Base-by-base conservation (phyloP, 2,888 invertebrate genomes). In the Sialis lutaria region DNA sequence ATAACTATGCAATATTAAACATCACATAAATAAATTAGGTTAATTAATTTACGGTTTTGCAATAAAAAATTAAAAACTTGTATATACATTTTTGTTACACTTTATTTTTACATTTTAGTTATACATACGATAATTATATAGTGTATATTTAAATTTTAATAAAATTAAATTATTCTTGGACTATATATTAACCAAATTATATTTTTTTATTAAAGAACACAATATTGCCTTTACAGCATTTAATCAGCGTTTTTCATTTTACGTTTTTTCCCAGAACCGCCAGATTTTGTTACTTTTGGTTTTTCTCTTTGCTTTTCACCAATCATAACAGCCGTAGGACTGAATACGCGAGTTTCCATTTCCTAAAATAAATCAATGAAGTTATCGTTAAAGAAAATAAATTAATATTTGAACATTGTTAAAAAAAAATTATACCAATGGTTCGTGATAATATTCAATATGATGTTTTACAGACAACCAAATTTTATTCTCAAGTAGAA, bases 401-500 rank as follows among this genome's bases (percentile, higher is more conserved):
- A 13, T 7, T 13, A 6, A 13, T 3, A 42, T 42, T n/a, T 7
- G 42, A 12, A n/a, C 30, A 33, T 46, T 31, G 32, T 33, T 6
- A 42, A 34, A 41, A 33, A 42, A 35, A 30, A 10, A 40, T 6
- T 9, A 12, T 50, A 64, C 65, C 56, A 61, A 58, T n/a, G 61
- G 56, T 3, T 61, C 58, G 52, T 67, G 64, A 50, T 65, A 65
- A 49, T 62, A 64, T 37, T 64, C 64, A 47, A 67, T 62, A 48
- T 66, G 62, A 49, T 59, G 63, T 56, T 55, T 65, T 2, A 73
- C 73, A 40, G 67, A 64, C 31, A 61, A 57, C 75, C 76, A 77
- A 32, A 75, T 64, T 61, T 72, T 64, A 41, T 64, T 64, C 9
- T 67, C 66, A 12, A 58, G 53, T 6, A 70, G 55, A 4, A 79